Evolutionary conservation across 2,888 invertebrate genomes (phyloP).

Genomic region (Embidobia sp.): DNA sequence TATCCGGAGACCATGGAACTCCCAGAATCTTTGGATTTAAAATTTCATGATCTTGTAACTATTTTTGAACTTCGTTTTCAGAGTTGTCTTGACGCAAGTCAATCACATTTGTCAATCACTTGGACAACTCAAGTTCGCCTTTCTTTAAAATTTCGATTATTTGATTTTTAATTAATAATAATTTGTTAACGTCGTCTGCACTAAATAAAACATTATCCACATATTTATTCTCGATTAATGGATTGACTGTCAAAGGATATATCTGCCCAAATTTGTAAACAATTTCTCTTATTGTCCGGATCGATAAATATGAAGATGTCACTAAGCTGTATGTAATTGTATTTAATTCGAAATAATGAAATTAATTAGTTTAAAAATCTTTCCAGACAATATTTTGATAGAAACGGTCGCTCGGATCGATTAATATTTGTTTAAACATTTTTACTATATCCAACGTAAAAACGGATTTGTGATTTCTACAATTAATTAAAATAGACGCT

Average conservation of each 20-base stretch:
- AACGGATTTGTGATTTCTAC: slow-evolving; percentile 2
- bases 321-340: neutral
- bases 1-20: neutral
- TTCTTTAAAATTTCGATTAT: neutral
- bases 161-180: neutral
- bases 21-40: neutral
- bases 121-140: neutral
- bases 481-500: slow-evolving; percentile 10
- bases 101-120: neutral
- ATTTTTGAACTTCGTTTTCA: neutral
- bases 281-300: neutral
- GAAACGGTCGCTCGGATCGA: neutral
- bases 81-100: neutral
- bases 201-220: neutral
- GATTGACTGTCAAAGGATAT: neutral
- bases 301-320: neutral
- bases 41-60: neutral
- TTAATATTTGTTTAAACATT: slow-evolving; percentile 37
- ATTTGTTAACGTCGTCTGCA: neutral
- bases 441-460: slow-evolving; percentile 18
- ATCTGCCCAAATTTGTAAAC: neutral
- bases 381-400: slow-evolving; percentile 38
- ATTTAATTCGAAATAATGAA: slow-evolving; percentile 5
- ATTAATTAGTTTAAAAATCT: neutral
- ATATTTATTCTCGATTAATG: neutral